Evolutionary conservation across 1,140 invertebrate genomes (phyloP), one percentile per base, ranked within the genome.

Genomic region (Cydia strobilella): DNA sequence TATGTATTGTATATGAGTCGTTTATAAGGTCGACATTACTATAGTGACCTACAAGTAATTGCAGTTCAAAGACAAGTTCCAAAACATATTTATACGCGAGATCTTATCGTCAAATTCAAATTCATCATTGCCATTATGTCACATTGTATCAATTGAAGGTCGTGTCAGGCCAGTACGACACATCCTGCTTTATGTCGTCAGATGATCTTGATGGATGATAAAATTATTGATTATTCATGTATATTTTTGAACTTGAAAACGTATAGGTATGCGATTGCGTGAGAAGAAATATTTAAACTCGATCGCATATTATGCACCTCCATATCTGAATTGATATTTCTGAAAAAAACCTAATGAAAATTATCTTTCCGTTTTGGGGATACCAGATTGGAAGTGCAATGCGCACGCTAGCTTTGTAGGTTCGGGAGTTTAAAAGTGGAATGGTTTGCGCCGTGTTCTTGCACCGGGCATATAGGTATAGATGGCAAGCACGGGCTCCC

Each of bases 181-280:
- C 63, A 66, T 66, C 63, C 63, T 66, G 63, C 63, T 66, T 66
- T 35, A 20, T 23, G 54, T 59, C 65, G 54, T 59, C 65, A 35
- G 65, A 42, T 18, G 15, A 59, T 59, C 54, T 59, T 69, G 65
- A 69, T 69, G n/a, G 65, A 69, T 69, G 65, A 69, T 69, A 69
- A 69, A 18, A 69, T 69, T 35, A 69, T 69, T 69, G 65, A 35
- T 69, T 27, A 69, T 69, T 69, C 65, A 35, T 69, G 27, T 42
- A 18, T 69, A 35, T 59, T 59, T 51, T 12, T 12, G 18, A 59
- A 59, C 54, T 59, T 59, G 54, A 59, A 59, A 59, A 59, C 54
- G 9, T 54, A 59, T 20, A 23, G 3, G n/a, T 9, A 23, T 20
- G 3, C 45, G 51, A 54, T 54, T 59, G 20, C 54, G 18, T 23